Base-by-base conservation (phyloP, 2,888 invertebrate genomes). In the Nomada ferruginata region DNA sequence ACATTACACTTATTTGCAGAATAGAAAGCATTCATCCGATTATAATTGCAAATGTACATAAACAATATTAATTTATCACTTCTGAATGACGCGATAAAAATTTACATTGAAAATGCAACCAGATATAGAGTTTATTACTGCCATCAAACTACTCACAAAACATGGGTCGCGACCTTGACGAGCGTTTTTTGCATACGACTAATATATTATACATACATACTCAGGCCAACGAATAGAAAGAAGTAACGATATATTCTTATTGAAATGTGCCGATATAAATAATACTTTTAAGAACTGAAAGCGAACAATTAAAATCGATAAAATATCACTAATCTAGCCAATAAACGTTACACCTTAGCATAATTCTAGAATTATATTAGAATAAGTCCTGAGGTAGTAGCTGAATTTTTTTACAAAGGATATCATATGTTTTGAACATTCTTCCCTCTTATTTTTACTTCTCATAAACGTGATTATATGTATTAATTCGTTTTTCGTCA, bases 111-210 rank as follows among this genome's bases (percentile, higher is more conserved):
- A 42, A 52, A 50, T 18, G n/a, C 47, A 18, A 1, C 4, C n/a
- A 23, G 1, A 47, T 13, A 18, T 36, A 29, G 20, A 70, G 50
- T 52, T 59, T 20, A 47, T 47, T 26, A 2, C 26, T 26, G 36
- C 18, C 18, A 20, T 42, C 7, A 7, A 23, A 61, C 18, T n/a
- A 53, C 23, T 73, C 44, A 15, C 15, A 7, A 57, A 64, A 42
- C 47, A 64, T 44, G 11, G 15, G 11, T 64, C 18, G 47, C 64
- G 15, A 57, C 20, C 7, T 26, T n/a, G 29, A 64, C 15, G 20
- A 57, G 36, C 55, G 57, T 57, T 73, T 59, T 47, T 73, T 73
- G 13, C 57, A 59, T 59, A 29, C 20, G 10, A 5, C 11, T 36
- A 60, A 60, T 47, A 36, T 36, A 36, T 36, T 55, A 53, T n/a